Evolutionary conservation across 35 echinoderm and acorn worm genomes (phyloP), one percentile per base, ranked within the genome.

Genomic region (Ptychodera flava): DNA sequence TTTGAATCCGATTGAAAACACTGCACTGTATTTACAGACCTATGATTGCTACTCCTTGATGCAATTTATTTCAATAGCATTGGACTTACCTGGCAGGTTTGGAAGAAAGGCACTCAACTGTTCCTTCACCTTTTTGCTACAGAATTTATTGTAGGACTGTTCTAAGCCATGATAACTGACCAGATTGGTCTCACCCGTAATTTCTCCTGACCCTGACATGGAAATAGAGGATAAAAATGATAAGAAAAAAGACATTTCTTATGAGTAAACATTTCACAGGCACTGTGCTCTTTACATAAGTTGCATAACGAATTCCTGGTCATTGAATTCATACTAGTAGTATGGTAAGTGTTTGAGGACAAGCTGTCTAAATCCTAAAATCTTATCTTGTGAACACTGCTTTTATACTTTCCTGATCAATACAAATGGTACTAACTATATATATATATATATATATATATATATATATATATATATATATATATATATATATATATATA

Each of bases 71-170:
- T n/a, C n/a, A n/a, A n/a, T n/a, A n/a, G n/a, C n/a, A n/a, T n/a
- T n/a, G n/a, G n/a, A n/a, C 92, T 94, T 77, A 99, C 96, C 96
- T 90, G 96, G 96, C 33, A 99, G 38, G 36, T 83, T 88, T 86
- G 96, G 96, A 16, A 99, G 93, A 78, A 99, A 99, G 35, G 96
- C 93, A 88, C 96, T 99, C 32, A 94, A 85, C 80, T 94, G 93
- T 83, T 94, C 96, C 35, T 94, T 94, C 30, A 97, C 91, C 76
- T 94, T 99, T 86, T 99, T 99, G 77, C 80, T 94, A 16, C 92
- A 99, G 76, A 99, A 99, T 36, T 94, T 94, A 37, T 94, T 87
- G 77, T 92, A 99, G 76, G 93, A 94, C 36, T 94, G 96, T 36
- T 99, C 92, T 30, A 99, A 86, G 16, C 93, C 91, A 92, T 94